Evolutionary conservation across 2,797 vertebrate species (phyloP), one percentile per base, ranked within the genome.

Genomic region (Nyctibius grandis): DNA sequence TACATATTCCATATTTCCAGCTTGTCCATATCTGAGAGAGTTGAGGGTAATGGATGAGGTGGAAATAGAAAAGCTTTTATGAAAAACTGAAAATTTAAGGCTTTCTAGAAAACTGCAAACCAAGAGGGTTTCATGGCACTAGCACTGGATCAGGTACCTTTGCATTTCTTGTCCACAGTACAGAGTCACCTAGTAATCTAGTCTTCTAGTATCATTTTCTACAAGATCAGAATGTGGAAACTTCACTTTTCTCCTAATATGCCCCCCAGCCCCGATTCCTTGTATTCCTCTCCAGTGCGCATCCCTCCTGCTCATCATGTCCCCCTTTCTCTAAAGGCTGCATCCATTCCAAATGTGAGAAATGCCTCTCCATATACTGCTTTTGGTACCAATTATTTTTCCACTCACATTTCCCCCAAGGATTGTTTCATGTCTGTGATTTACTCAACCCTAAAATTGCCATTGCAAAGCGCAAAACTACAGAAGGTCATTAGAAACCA

Each of bases 61-160:
- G 5, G 48, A 77, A 29, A 70, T 7, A 45, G 36, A 89, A 83
- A 93, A 93, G 29, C 28, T 65, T 85, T 72, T 65, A 92, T 53
- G 56, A 36, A 85, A 73, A 92, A 75, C 25, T 42, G 14, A 77
- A 91, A 85, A 65, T 45, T 0, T 76, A 59, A 89, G 53, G 36
- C 12, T 87, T 85, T 74, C 59, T 42, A 78, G n/a, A 79, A 84
- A 69, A 94, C 38, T 48, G 47, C 33, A 57, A 84, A 85, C 56
- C 36, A 82, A 70, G 63, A 79, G 9, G 9, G 40, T 69, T 72
- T 88, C n/a, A 50, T 17, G 47, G 33, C n/a, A 82, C 40, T 69
- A 34, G 53, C 47, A 44, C 38, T 47, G 20, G 20, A 84, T 59
- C 51, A 53, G 6, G 14, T 34, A 45, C 69, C 85, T 91, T 76